A percentile compares a stretch with the other conserved stretches of the same genome.
Conservation (phyloP, 2,797 vertebrate species). For the Siniperca scherzeri region DNA sequence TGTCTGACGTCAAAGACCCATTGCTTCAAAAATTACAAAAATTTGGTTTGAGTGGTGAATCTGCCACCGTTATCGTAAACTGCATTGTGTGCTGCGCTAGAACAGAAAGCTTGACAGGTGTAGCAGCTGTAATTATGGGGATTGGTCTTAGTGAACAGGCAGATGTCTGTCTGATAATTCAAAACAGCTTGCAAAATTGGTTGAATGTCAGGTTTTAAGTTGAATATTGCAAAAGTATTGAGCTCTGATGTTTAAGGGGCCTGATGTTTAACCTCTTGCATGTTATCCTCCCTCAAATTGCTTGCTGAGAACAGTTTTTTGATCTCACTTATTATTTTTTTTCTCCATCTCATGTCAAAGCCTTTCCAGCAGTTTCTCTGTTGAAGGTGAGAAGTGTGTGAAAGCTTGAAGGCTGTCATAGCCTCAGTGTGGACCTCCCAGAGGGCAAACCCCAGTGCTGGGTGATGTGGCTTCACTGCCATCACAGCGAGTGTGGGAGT, state of each 20-base stretch:
- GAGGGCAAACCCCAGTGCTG: conserved; percentile 44
- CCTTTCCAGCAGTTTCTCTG: conserved; percentile 46
- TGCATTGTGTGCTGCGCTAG: neutral
- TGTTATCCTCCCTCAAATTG: neutral
- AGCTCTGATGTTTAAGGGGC: neutral
- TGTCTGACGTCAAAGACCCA: neutral
- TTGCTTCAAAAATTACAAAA: neutral
- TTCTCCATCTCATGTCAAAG: conserved; percentile 25
- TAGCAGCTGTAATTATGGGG: neutral
- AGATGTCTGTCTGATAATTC: neutral
- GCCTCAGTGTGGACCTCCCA: conserved; percentile 72
- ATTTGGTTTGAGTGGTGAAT: neutral
- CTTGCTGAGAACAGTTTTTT: conserved; percentile 23
- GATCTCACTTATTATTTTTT: conserved; percentile 15
- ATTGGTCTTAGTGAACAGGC: neutral
- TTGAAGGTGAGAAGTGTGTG: conserved; percentile 75
- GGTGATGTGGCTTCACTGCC: conserved; percentile 37
- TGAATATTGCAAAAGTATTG: neutral
- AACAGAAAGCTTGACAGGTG: neutral
- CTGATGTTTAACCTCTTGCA: neutral
- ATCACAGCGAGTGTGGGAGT: conserved; percentile 45
- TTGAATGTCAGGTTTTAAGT: neutral
- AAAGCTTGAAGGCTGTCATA: conserved; percentile 64
- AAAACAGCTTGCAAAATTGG: neutral
- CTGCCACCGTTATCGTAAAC: neutral